These are phyloP conservation scores for Pelvicachromis taeniatus DNA, from an alignment of 2,113 vertebrate species.

Conservation along the genomic window DNA sequence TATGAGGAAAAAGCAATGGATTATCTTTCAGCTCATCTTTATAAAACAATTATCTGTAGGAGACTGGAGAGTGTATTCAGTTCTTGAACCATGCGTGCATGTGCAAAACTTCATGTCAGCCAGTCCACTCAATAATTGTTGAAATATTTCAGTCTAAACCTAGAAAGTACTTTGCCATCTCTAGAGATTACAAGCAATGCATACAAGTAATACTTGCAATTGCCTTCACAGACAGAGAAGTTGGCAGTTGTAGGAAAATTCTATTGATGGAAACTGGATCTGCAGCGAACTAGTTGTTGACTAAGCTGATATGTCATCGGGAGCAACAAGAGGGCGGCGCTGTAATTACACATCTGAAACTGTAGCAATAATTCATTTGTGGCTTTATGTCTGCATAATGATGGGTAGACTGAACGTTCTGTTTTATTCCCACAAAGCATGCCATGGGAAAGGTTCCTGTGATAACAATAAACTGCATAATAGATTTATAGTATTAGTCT, in stretches of 20 bases:
- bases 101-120: neutral
- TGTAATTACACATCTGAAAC: conserved; percentile 14
- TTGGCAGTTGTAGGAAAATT: conserved; percentile 19
- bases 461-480: neutral
- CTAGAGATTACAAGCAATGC: neutral
- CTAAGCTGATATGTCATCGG: conserved; percentile 27
- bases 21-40: neutral
- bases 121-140: neutral
- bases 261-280: conserved; percentile 37
- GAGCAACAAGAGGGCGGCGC: neutral
- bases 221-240: neutral
- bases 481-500: neutral
- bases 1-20: neutral
- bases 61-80: neutral
- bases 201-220: neutral
- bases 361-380: conserved; percentile 23
- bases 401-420: neutral
- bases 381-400: neutral
- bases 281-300: conserved; percentile 49
- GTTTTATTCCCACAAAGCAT: neutral
- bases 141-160: neutral
- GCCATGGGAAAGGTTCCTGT: neutral
- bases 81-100: neutral
- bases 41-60: neutral
- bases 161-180: neutral